Percentiles rank a stretch among this genome's conserved stretches.
Evolutionary conservation across 2,888 invertebrate species (phyloP).

Genomic region (Diarsia mendica): DNA sequence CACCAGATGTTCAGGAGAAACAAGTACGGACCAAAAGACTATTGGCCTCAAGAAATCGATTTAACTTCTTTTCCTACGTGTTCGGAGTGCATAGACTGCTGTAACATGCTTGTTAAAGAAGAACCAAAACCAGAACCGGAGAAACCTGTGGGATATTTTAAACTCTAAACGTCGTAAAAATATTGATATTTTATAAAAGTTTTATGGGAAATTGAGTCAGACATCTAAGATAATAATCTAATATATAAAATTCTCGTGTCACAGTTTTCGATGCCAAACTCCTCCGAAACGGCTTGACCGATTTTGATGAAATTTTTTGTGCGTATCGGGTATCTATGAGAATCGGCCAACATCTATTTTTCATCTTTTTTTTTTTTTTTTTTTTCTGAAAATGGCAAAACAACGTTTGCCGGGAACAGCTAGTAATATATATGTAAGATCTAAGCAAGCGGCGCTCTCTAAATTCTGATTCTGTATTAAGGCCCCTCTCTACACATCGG

Average conservation of each 20-base stretch:
- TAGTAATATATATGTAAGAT: neutral
- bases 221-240: neutral
- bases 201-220: neutral
- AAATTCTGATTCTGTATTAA: no score
- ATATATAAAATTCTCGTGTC: no score
- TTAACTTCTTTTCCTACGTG: constrained; percentile 51
- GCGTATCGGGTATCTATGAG: no score
- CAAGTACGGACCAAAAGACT: constrained; percentile 72
- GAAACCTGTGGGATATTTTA: constrained; percentile 2
- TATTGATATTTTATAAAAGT: neutral
- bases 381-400: no score
- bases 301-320: no score
- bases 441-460: neutral
- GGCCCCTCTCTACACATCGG: no score
- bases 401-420: no score
- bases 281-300: no score
- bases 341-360: no score
- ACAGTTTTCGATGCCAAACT: no score
- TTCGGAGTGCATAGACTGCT: constrained; percentile 70
- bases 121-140: constrained; percentile 16
- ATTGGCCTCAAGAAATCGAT: constrained; percentile 69
- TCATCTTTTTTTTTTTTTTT: no score
- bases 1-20: constrained; percentile 74
- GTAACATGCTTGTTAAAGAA: constrained; percentile 57
- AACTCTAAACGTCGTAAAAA: neutral